Evolutionary conservation across 2,888 invertebrate genomes (phyloP).

Genomic region (Minunthozetes semirufus): DNA sequence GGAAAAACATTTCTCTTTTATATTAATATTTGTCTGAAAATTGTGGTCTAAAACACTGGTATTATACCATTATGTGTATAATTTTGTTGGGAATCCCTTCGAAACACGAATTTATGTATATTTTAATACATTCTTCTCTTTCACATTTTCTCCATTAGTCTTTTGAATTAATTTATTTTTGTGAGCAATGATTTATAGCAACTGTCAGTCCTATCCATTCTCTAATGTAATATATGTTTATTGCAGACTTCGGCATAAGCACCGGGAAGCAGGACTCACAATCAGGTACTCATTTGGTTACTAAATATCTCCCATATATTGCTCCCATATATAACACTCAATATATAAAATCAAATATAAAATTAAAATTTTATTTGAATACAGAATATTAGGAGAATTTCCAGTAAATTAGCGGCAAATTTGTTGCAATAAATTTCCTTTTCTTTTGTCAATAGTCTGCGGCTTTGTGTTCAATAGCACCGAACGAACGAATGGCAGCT

Average conservation of each 20-base stretch:
- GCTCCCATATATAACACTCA: too few species aligned
- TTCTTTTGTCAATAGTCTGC: slow-evolving; percentile 53
- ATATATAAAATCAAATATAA: too few species aligned
- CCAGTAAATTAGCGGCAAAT: slow-evolving; percentile 19
- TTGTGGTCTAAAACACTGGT: not conserved
- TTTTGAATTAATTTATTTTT: slow-evolving; percentile 5
- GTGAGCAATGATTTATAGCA: not conserved
- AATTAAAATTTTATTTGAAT: too few species aligned
- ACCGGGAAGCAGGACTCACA: slow-evolving; percentile 61
- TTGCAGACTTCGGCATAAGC: slow-evolving; percentile 77
- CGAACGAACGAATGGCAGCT: slow-evolving; percentile 65
- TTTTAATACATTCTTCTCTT: too few species aligned
- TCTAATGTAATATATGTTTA: slow-evolving; percentile 43
- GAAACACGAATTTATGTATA: not conserved
- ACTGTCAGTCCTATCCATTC: not conserved
- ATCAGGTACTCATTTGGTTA: slow-evolving; percentile 45
- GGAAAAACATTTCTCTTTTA: not conserved
- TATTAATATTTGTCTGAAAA: not conserved
- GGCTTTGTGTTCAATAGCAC: slow-evolving; percentile 82
- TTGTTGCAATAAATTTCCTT: slow-evolving; percentile 21
- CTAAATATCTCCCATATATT: too few species aligned
- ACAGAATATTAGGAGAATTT: too few species aligned
- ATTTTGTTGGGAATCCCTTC: not conserved
- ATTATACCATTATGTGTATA: not conserved
- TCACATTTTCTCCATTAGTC: not conserved